phyloP scores from a whole-genome alignment of 2,888 invertebrate genomes.

The Norana najaformis region DNA sequence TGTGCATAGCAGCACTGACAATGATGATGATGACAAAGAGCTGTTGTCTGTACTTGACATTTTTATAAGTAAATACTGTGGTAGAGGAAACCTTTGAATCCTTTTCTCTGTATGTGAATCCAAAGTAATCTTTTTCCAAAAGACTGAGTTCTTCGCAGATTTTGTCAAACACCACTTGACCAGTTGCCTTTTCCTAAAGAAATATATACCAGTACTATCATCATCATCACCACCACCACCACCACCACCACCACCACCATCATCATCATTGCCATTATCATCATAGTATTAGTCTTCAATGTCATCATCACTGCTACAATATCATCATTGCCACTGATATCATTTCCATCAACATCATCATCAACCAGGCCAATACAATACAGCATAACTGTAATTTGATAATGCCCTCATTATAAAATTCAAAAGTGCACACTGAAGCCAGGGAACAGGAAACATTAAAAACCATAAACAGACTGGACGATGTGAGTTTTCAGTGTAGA shows the following conservation, averaged over 20 bases:
- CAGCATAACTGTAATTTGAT: too few relatives aligned
- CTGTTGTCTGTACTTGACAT: too few relatives aligned
- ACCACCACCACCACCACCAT: not conserved
- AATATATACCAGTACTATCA: not conserved
- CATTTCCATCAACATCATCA: not conserved
- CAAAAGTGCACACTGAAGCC: too few relatives aligned
- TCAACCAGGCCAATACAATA: not conserved
- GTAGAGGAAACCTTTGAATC: constrained; percentile 16
- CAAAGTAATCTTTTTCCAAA: constrained; percentile 26
- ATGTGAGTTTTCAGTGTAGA: too few relatives aligned
- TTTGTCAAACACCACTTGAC: constrained; percentile 23
- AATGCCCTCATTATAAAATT: too few relatives aligned
- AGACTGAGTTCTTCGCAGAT: constrained; percentile 26
- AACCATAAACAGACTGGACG: too few relatives aligned
- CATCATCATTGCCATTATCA: not conserved
- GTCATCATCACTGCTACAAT: not conserved
- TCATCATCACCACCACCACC: not conserved
- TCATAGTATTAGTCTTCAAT: not conserved
- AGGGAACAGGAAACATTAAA: too few relatives aligned
- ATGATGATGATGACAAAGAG: too few relatives aligned
- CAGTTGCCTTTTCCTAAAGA: constrained; percentile 21
- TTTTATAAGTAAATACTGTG: not conserved
- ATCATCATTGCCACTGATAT: not conserved
- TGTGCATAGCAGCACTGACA: too few relatives aligned
- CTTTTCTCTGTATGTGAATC: not conserved